phyloP scores from a whole-genome alignment of 1,140 invertebrate species.

The Lepidostoma basale region DNA sequence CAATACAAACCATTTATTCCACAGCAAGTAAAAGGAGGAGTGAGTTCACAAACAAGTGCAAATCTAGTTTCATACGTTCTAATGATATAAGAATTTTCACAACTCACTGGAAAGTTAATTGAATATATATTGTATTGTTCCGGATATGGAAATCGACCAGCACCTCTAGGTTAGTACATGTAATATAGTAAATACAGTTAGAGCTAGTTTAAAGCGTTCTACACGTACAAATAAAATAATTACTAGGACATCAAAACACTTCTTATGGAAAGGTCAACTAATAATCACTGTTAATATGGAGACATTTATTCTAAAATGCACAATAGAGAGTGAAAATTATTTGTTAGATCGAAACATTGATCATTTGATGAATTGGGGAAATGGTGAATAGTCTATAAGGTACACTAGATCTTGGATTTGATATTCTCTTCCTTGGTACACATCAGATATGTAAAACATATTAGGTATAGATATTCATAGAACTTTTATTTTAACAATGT shows the following conservation, averaged over 20 bases:
- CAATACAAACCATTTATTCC: background rate
- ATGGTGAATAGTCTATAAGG: too few species aligned
- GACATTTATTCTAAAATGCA: too few species aligned
- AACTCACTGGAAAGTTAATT: slow-evolving; percentile 1
- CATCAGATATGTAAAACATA: background rate
- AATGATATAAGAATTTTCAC: slow-evolving; percentile 11
- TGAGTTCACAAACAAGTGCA: slow-evolving; percentile 19
- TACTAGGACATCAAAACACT: too few species aligned
- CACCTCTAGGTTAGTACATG: slow-evolving; percentile 9
- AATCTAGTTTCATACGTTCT: background rate
- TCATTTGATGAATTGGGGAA: too few species aligned
- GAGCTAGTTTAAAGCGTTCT: background rate
- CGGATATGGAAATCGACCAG: slow-evolving; percentile 11
- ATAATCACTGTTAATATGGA: too few species aligned
- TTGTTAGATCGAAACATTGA: too few species aligned
- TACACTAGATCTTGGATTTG: too few species aligned
- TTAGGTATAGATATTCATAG: background rate
- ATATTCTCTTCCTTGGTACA: background rate
- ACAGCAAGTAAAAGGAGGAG: background rate
- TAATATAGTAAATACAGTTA: background rate
- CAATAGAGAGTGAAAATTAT: too few species aligned
- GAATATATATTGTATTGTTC: slow-evolving; percentile 22
- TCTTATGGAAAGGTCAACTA: too few species aligned
- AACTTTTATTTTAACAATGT: background rate
- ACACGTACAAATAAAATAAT: too few species aligned